Conservation (phyloP, 2,113 vertebrate species). For the Xiphophorus hellerii region DNA sequence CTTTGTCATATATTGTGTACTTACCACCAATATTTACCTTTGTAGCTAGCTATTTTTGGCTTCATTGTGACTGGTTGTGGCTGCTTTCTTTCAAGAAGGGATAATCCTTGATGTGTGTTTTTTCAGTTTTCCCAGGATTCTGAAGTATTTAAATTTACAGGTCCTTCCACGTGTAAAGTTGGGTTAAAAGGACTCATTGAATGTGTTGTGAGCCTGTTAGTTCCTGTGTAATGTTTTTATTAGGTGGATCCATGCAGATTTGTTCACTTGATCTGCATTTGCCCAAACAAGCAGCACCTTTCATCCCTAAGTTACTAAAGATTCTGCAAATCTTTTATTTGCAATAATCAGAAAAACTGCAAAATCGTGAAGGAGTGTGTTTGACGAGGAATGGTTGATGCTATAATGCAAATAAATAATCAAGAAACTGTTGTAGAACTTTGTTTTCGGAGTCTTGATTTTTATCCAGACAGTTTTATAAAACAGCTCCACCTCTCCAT, state of each 20-base stretch:
- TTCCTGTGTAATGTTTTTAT: background rate
- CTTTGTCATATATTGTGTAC: slow-evolving; percentile 57
- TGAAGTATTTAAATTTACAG: slow-evolving; percentile 24
- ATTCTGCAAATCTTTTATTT: slow-evolving; percentile 16
- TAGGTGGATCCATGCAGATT: background rate
- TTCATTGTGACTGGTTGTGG: slow-evolving; percentile 61
- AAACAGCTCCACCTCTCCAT: too few species aligned
- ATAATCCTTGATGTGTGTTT: slow-evolving; percentile 53
- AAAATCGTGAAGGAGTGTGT: slow-evolving; percentile 48
- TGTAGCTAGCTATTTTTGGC: slow-evolving; percentile 52
- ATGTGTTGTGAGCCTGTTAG: slow-evolving; percentile 5
- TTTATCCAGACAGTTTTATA: background rate
- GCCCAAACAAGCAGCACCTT: slow-evolving; percentile 43
- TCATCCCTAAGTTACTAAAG: slow-evolving; percentile 2
- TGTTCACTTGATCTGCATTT: background rate
- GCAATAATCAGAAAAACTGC: slow-evolving; percentile 55
- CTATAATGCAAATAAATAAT: slow-evolving; percentile 70
- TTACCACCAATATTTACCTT: slow-evolving; percentile 60
- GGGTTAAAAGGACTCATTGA: background rate
- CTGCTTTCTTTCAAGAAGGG: slow-evolving; percentile 38
- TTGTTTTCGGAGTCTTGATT: slow-evolving; percentile 9
- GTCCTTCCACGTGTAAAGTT: slow-evolving; percentile 2
- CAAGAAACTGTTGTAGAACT: slow-evolving; percentile 53
- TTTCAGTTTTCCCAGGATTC: slow-evolving; percentile 43
- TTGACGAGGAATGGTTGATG: slow-evolving; percentile 27